Evolutionary conservation across 1,140 invertebrate genomes (phyloP), one percentile per base, ranked within the genome.

Genomic region (Ctenoplectra terminalis): DNA sequence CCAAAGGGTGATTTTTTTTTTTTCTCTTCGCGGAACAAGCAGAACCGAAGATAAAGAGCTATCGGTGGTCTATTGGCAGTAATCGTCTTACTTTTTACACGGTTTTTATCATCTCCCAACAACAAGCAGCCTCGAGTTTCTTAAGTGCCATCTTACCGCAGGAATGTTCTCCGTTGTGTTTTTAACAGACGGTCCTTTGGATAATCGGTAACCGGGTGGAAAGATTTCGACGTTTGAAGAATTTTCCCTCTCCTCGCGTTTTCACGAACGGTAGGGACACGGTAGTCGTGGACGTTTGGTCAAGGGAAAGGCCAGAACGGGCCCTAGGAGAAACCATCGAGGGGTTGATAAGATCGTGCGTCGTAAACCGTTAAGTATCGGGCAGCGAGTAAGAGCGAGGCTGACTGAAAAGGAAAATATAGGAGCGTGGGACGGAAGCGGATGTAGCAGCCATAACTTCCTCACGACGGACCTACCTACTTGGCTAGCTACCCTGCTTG

Each of bases 321-420:
- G 80, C 71, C 82, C 85, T 83, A 67, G 80, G 70, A 82, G 63
- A 52, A 72, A 83, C 54, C 46, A 54, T 61, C 70, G 74, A 73
- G 84, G 84, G 84, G 81, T 74, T 86, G 85, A 87, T 83, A 86
- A 81, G 67, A 90, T 90, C 88, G 90, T 84, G 84, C 82, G 88
- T 92, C 92, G 91, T 93, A 93, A 93, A 92, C 85, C 87, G 87
- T 89, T 91, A 92, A 93, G 89, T 91, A 87, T 82, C 82, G 81
- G 84, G 37, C 85, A 43, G 61, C 76, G 81, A 88, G 84, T 84
- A 87, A 60, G 43, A 80, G 70, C 58, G 37, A 82, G 61, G 76
- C 64, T 58, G 82, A 78, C 66, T 63, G 61, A 87, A 85, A 80
- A 84, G 82, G 76, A 82, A 75, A 87, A 87, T 71, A 90, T 54